Evolutionary conservation across 2,113 vertebrate genomes (phyloP), one percentile per base, ranked within the genome.

Genomic region (Bothrops jararaca): DNA sequence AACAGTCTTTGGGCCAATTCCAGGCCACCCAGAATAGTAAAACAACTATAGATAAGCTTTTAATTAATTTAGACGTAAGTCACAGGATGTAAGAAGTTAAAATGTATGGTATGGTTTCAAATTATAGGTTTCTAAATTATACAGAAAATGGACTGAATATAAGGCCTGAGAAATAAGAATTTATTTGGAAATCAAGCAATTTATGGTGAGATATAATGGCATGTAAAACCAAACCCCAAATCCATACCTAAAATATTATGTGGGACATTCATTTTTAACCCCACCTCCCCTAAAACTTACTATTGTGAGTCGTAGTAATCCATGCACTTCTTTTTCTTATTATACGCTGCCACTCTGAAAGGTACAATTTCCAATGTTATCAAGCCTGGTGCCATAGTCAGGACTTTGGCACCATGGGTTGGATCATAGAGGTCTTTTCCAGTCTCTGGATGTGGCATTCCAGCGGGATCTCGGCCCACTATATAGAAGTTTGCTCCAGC

Each of bases 401-500:
- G 97, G 91, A 99, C 99, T 97, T 99, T 99, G 93, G 99, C 99
- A 0, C 99, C 99, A 0, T 99, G 99, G 5, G 97, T 98, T 69
- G 99, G 99, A 93, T 99, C 99, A 3, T 99, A 99, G 18, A 99
- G 98, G 96, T 99, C 99, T 94, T 98, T 99, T 48, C 99, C 99
- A 0, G 98, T 99, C 94, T 97, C 98, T 0, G 99, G 99, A 92
- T 99, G 99, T 7, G 99, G 99, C 99, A 99, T 98, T 91, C 99
- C 99, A 3, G 99, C 99, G 0, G 99, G 99, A 97, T 99, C 99
- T 34, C 99, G 98, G 54, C 99, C 99, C 64, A 99, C 99, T 7
- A 99, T 99, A 96, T 99, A 99, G 97, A 99, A 99, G 94, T 99
- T 99, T 94, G 99, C 99, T 58, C 99, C 99, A 0, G 99, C 99